Base-by-base conservation (phyloP, 2,888 invertebrate genomes). In the Noctua janthina region DNA sequence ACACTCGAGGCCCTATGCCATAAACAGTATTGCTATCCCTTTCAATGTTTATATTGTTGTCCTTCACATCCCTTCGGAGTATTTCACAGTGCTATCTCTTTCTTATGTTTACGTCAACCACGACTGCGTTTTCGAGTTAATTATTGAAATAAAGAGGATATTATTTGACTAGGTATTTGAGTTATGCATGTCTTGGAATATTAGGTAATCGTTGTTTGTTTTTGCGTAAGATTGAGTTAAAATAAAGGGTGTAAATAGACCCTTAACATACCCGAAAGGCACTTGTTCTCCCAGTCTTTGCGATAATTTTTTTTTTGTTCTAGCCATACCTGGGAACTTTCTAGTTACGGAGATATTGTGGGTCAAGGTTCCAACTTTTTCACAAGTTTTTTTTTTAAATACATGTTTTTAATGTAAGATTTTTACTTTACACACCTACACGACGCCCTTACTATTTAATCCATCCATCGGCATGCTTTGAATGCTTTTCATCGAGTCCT, bases 11-110 rank as follows among this genome's bases (percentile, higher is more conserved):
- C 68, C 13, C 46, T 79, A 29, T 49, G 15, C 78, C 81, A 73
- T 79, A 86, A 81, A 74, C 69, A 83, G 59, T 80, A 62, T 84
- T 88, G 89, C 89, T 78, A 76, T 88, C 87, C 35, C 77, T 71
- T 77, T 82, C 56, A 67, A 67, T 78, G n/a, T 76, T 76, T 64
- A 74, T 74, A 46, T 78, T n/a, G 20, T 59, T 73, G 35, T 79
- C 80, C 73, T 64, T 84, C 46, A 15, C 78, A 17, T 7, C 11
- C 72, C 20, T 70, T 13, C 1, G 1, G 3, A 10, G 15, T 5
- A 59, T 46, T 23, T 29, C 5, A 68, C 43, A 74, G 11, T 29
- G 35, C 39, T 68, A 6, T 86, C 74, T 56, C 74, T 72, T 78
- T 72, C 73, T 46, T 7, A 59, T 62, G 29, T 78, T 68, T 62